Percentiles rank a stretch among this genome's conserved stretches.
These are phyloP conservation scores for Lampropteryx suffumata DNA, from an alignment of 2,888 invertebrate genomes.

Conservation along the genomic window DNA sequence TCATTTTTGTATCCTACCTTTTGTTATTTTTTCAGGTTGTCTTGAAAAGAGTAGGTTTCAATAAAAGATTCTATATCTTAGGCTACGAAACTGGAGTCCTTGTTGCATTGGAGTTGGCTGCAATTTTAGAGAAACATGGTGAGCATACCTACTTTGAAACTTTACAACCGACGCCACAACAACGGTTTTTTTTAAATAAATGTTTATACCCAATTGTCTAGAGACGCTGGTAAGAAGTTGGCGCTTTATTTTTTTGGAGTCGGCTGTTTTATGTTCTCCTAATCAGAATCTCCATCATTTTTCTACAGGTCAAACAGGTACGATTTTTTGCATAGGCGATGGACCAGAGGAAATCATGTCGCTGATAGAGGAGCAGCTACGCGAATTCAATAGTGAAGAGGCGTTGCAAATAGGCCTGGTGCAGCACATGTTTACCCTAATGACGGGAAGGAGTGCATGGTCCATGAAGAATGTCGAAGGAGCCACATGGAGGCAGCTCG, in stretches of 20 bases:
- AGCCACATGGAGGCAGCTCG: conserved; percentile 40
- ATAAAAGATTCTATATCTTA: conserved; percentile 49
- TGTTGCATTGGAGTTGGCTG: conserved; percentile 55
- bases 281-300: background rate
- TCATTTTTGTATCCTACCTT: too few species aligned
- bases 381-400: conserved; percentile 38
- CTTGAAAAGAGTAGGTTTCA: conserved; percentile 38
- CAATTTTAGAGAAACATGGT: conserved; percentile 58
- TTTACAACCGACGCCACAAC: too few species aligned
- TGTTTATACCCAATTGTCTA: too few species aligned
- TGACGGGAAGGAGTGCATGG: conserved; percentile 32
- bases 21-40: conserved; percentile 40
- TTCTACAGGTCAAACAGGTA: conserved; percentile 50
- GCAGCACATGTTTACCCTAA: conserved; percentile 51
- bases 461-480: conserved; percentile 31
- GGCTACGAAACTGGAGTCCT: conserved; percentile 58
- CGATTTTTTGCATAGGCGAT: conserved; percentile 56
- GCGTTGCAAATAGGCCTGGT: conserved; percentile 50
- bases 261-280: too few species aligned
- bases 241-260: too few species aligned
- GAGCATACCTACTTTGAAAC: conserved; percentile 11
- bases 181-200: too few species aligned
- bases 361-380: conserved; percentile 42
- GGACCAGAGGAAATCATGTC: conserved; percentile 47
- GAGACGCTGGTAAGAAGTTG: too few species aligned